phyloP scores from a whole-genome alignment of 2,113 vertebrate species.

The Phalacrocorax aristotelis region DNA sequence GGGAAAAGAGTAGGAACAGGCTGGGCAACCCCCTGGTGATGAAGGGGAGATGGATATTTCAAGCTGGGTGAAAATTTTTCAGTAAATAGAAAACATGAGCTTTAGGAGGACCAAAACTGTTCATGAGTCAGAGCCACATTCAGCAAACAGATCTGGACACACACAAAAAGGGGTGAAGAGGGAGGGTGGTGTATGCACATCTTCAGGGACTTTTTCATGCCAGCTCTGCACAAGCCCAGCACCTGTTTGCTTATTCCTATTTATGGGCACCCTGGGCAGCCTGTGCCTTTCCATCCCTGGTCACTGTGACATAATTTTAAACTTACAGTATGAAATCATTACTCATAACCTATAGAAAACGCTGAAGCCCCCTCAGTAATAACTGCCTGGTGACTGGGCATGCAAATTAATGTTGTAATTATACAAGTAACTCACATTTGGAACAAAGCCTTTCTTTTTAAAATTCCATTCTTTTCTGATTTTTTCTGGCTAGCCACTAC shows the following conservation, averaged over 20 bases:
- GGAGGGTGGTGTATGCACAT: accelerated
- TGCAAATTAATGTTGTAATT: background rate
- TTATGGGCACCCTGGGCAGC: background rate
- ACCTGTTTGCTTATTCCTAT: background rate
- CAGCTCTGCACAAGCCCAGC: background rate
- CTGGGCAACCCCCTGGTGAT: background rate
- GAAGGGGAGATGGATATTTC: accelerated
- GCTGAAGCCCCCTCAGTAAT: accelerated
- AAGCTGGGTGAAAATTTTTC: background rate
- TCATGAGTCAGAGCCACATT: accelerated
- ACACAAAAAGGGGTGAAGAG: accelerated
- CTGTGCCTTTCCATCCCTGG: background rate
- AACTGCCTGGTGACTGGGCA: too few species aligned
- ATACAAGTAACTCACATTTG: background rate
- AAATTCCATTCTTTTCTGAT: background rate
- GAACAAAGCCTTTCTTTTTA: background rate
- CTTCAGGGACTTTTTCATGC: background rate
- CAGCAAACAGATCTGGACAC: background rate
- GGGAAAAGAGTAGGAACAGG: background rate
- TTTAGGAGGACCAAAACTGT: background rate
- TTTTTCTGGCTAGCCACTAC: background rate
- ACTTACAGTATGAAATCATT: accelerated
- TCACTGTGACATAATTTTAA: background rate
- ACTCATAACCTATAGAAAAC: background rate
- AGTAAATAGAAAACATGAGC: background rate